These are phyloP conservation scores for Aphelenchoides besseyi DNA, from an alignment of 1,140 invertebrate species.

Conservation along the genomic window DNA sequence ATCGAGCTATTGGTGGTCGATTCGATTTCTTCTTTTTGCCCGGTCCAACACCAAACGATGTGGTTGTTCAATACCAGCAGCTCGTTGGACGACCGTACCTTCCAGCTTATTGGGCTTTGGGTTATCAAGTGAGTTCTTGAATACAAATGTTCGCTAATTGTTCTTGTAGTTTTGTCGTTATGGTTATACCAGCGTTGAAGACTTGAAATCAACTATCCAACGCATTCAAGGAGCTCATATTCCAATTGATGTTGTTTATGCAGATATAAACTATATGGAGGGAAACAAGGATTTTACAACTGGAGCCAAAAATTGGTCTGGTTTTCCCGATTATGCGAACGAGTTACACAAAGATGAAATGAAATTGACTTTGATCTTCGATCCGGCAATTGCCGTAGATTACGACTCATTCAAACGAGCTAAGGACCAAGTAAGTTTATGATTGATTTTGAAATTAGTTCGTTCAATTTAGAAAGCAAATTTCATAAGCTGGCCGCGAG, in stretches of 20 bases:
- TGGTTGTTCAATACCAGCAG: slow-evolving; percentile 67
- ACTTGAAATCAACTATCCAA: slow-evolving; percentile 20
- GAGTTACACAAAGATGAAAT: slow-evolving; percentile 37
- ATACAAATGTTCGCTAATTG: neutral
- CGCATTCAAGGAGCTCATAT: slow-evolving; percentile 43
- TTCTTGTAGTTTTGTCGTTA: slow-evolving; percentile 27
- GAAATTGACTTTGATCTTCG: slow-evolving; percentile 44
- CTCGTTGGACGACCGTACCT: slow-evolving; percentile 61
- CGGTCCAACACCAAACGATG: slow-evolving; percentile 65
- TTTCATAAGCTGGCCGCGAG: slow-evolving; percentile 44
- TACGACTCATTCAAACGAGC: slow-evolving; percentile 38
- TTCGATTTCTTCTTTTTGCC: slow-evolving; percentile 66
- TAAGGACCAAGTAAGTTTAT: slow-evolving; percentile 31
- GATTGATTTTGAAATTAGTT: slow-evolving; percentile 6
- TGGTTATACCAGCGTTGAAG: slow-evolving; percentile 21
- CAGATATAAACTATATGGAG: slow-evolving; percentile 78
- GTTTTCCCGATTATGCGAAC: slow-evolving; percentile 36
- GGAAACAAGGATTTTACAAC: slow-evolving; percentile 11
- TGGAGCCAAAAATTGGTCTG: slow-evolving; percentile 35
- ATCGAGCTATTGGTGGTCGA: slow-evolving; percentile 58
- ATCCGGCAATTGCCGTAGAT: slow-evolving; percentile 49
- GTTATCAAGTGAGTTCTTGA: slow-evolving; percentile 48
- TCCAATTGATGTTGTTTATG: slow-evolving; percentile 47
- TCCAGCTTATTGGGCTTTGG: slow-evolving; percentile 66
- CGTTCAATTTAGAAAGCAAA: slow-evolving; percentile 28